Evolutionary conservation across 37 sponge, comb jelly and placozoan species (phyloP), one percentile per base, ranked within the genome.

Genomic region (Tethya wilhelma): DNA sequence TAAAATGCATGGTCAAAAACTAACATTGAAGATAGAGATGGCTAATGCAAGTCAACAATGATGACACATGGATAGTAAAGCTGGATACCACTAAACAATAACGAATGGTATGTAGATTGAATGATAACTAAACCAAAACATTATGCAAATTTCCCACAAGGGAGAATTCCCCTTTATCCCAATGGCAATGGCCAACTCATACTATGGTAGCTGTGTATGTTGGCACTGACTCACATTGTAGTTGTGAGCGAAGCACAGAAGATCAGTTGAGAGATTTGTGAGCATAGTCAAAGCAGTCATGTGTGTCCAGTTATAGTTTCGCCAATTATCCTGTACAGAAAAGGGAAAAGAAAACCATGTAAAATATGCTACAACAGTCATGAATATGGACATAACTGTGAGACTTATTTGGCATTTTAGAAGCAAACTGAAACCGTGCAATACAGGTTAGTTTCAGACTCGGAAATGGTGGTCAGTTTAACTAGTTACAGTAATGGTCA

Each of bases 241-340:
- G 4, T 59, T 11, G 67, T 94, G 95, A 0, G 95, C 95, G 58
- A 69, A 53, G 78, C 95, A 94, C 44, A 94, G 34, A 7, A 94
- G 74, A 14, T 69, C 44, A 29, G 23, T 26, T 25, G 39, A 37
- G n/a, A 75, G 26, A 25, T 82, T 41, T 28, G 71, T 77, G 82
- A 92, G 89, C 38, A 92, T 53, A 8, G 81, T 85, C 33, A 92
- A 44, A 14, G 93, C 89, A 0, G 93, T 92, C 7, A 92, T 25
- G 39, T 83, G 42, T 0, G 85, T 70, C 85, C 85, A 92, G 71
- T 92, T 88, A 78, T 92, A 92, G 11, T 66, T 58, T 42, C 9
- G 46, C 85, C 89, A 92, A 57, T 88, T 87, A 59, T 73, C 69
- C 41, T 56, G 55, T 1, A 40, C 19, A 44, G 25, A 30, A 71